Evolutionary conservation across 2,888 invertebrate species (phyloP), one percentile per base, ranked within the genome.

Genomic region (Drosophila falleni): DNA sequence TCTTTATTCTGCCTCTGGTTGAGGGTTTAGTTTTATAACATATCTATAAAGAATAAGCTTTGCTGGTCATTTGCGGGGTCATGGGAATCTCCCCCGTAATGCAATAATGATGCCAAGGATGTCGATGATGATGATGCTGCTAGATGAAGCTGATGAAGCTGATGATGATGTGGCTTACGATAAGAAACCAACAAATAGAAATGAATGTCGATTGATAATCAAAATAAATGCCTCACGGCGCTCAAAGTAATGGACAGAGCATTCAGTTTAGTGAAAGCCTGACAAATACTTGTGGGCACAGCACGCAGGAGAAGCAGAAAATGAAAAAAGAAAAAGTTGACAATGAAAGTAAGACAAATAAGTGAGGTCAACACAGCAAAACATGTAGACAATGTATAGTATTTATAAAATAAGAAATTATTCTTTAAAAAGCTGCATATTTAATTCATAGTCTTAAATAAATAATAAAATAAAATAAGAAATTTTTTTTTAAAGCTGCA

Each of bases 201-300:
- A 92, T 88, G 84, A 91, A 92, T 92, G 92, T 90, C 91, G 80
- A 82, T 86, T 85, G 80, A 83, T 92, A 92, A 92, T 92, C 91
- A 91, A 92, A 92, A 92, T 90, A 91, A 91, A 92, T 92, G 90
- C 86, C 76, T 35, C 64, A 74, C 76, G 77, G 60, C 60, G 42
- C 51, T 53, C 5, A 66, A 37, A n/a, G 19, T 31, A 55, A 16
- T 23, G 35, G 31, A 37, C 59, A 44, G 19, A 23, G 47, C n/a
- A 8, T 6, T 29, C 16, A 54, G 41, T 54, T 1, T 15, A 62
- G 51, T 11, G 51, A 70, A 75, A 74, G 60, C 76, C 58, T 71
- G 76, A 75, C 74, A 71, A 70, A 74, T 70, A 47, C 58, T 49
- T 23, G 29, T 29, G 61, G 61, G 10, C 15, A 19, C 31, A n/a